Evolutionary conservation across 2,888 invertebrate species (phyloP), one percentile per base, ranked within the genome.

Genomic region (Scaptomyza parva): DNA sequence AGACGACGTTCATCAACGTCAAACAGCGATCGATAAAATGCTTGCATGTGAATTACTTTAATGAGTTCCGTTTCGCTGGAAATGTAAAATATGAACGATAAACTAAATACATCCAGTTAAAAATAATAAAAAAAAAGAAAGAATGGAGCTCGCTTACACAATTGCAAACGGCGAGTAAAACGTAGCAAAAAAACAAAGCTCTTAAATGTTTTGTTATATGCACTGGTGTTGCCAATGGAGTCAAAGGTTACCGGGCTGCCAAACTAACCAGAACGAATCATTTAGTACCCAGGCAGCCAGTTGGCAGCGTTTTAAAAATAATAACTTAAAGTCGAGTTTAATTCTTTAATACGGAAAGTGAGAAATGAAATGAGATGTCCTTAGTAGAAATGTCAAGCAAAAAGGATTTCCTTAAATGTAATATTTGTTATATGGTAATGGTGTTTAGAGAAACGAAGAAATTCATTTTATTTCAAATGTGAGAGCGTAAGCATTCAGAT

Each of bases 21-120:
- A 81, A 84, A 75, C 71, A 51, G 51, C 88, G 88, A 85, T 84
- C 83, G 86, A 84, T 85, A 77, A 79, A 87, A 70, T 72, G 83
- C 88, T 84, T 84, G 83, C 83, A 84, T 84, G 83, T 87, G 83
- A 84, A 84, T 84, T 84, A 84, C 87, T 84, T 84, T 84, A 84
- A 84, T 84, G 83, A 84, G 83, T 87, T 84, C 88, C 83, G 88
- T 87, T 84, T 84, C 79, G 86, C 26, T 82, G 83, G 83, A 86
- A 83, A 70, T 74, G 85, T 70, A 76, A 86, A 87, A 85, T 85
- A 87, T 84, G 87, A 84, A 61, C 81, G 81, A 82, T 82, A 76
- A 82, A 82, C 81, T 82, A 86, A 82, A 82, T 82, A 75, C 81
- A 82, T 68, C 67, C 78, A 71, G 66, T 70, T 75, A 72, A 53